Conservation (phyloP, 2,888 invertebrate genomes). For the Caenorhabditis sp. region DNA sequence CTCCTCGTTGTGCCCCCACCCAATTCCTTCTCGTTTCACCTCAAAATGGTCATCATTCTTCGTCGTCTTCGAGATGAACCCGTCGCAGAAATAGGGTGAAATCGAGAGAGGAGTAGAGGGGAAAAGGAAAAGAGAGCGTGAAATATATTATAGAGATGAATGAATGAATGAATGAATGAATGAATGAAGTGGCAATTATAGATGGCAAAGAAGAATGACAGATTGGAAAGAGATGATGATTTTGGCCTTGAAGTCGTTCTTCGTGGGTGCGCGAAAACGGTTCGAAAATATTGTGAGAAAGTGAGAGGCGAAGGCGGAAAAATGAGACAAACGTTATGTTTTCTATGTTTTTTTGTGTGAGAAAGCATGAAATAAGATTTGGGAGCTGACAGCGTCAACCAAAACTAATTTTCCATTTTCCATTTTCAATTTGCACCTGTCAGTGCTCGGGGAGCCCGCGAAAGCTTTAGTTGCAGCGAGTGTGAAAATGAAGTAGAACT, state of each 20-base stretch:
- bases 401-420: too few relatives aligned
- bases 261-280: slow-evolving; percentile 10
- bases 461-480: too few relatives aligned
- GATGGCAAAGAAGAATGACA: too few relatives aligned
- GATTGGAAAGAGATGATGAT: slow-evolving; percentile 17
- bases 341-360: background rate
- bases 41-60: slow-evolving; percentile 9
- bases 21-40: slow-evolving; percentile 3
- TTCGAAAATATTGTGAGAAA: background rate
- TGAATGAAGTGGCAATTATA: slow-evolving; percentile 16
- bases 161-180: background rate
- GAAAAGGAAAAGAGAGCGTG: slow-evolving; percentile 2
- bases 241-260: slow-evolving; percentile 7
- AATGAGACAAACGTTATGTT: background rate
- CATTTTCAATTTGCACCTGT: background rate
- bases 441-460: too few relatives aligned
- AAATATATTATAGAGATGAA: slow-evolving; percentile 4
- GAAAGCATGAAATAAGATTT: background rate
- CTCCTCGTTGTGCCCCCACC: background rate
- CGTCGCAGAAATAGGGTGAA: slow-evolving; percentile 1
- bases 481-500: too few relatives aligned
- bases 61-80: background rate
- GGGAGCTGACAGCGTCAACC: background rate
- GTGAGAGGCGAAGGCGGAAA: background rate
- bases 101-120: slow-evolving; percentile 4